Base-by-base conservation (phyloP, 2,113 vertebrate genomes). In the Melanocharis versteri region DNA sequence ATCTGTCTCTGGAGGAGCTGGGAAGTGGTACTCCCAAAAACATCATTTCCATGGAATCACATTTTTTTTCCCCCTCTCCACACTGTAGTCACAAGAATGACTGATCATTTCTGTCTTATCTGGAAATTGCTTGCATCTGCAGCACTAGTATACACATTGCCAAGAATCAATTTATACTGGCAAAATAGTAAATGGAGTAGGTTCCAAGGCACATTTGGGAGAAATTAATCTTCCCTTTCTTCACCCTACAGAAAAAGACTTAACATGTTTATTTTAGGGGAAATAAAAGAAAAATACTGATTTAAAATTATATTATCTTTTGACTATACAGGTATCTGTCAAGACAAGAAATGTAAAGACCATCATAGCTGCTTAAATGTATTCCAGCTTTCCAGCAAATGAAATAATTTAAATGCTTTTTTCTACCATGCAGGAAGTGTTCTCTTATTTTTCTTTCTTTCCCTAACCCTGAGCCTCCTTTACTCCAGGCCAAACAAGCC, bases 91-190 rank as follows among this genome's bases (percentile, higher is more conserved):
- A 81, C 53, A 85, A 60, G 57, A 70, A 78, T 78, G 69, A 95
- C 6, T 54, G 75, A 83, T 75, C 39, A 57, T 37, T 89, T 82
- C 37, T 91, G 44, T 47, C 68, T 89, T 82, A 78, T 53, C 65
- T 84, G 53, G n/a, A 97, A 94, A 93, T 76, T 56, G 48, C 53
- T 89, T 76, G 57, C 58, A 93, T 73, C 58, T 89, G 76, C 56
- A 90, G 30, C 47, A 66, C 58, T 30, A 77, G 45, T 77, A 73
- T 19, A 89, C 44, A 70, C 75, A 88, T 70, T 66, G 21, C 50
- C 45, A 77, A 70, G 56, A 85, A 89, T 30, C 70, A 56, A 68
- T 77, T 83, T 45, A 71, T 54, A 87, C 76, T 7, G 27, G 45
- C 1, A 1, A 72, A 86, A 86, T 4, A 86, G 71, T 53, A 83